Evolutionary conservation across 2,113 vertebrate genomes (phyloP).

Genomic region (Macrotus californicus): DNA sequence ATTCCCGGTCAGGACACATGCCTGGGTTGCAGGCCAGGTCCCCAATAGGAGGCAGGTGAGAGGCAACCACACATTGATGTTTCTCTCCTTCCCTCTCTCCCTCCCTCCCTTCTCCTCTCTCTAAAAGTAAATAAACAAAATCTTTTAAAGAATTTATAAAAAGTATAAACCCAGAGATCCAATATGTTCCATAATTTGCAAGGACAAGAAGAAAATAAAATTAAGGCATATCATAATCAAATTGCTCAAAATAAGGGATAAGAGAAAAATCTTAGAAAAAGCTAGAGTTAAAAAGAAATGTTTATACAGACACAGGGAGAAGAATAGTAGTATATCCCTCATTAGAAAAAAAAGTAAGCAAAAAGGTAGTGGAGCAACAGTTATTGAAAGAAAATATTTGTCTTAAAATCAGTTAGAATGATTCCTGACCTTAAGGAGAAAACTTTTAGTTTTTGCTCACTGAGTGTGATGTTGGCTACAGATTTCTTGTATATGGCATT

Average conservation of each 20-base stretch:
- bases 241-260: neutral
- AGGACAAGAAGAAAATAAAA: neutral
- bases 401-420: neutral
- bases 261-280: neutral
- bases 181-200: neutral
- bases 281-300: neutral
- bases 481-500: too few relatives aligned
- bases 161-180: neutral
- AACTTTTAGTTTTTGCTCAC: too few relatives aligned
- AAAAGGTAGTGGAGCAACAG: neutral
- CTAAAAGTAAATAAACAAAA: too few relatives aligned
- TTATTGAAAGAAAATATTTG: neutral
- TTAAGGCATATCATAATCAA: neutral
- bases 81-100: too few relatives aligned
- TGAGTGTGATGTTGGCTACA: too few relatives aligned
- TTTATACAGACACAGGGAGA: neutral
- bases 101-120: too few relatives aligned
- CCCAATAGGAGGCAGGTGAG: too few relatives aligned
- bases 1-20: too few relatives aligned
- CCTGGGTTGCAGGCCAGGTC: too few relatives aligned
- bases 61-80: too few relatives aligned
- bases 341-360: neutral
- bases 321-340: neutral
- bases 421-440: too few relatives aligned
- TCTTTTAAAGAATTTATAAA: neutral